Evolutionary conservation across 1,140 invertebrate genomes (phyloP).

Genomic region (Archegozetes longisetosus): DNA sequence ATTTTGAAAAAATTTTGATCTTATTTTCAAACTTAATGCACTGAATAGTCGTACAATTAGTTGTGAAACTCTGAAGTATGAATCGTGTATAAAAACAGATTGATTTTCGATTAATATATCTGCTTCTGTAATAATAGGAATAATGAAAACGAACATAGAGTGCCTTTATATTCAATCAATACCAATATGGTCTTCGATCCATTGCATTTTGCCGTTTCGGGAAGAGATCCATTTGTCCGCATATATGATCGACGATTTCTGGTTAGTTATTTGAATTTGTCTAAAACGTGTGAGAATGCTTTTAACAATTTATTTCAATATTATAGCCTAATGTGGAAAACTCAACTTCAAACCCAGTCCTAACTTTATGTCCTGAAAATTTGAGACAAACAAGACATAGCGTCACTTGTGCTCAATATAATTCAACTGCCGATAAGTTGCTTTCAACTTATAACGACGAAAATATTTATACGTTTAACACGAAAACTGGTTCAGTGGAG

Average conservation of each 20-base stretch:
- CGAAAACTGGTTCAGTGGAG: slow-evolving; percentile 33
- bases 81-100: no score
- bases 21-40: no score
- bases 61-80: no score
- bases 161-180: slow-evolving; percentile 69
- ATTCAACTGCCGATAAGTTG: slow-evolving; percentile 28
- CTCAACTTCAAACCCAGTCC: slow-evolving; percentile 23
- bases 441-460: slow-evolving; percentile 84
- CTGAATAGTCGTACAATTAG: no score
- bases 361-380: slow-evolving; percentile 2
- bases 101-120: no score
- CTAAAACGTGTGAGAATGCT: no score
- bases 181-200: slow-evolving; percentile 54
- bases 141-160: slow-evolving; percentile 18
- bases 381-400: background rate
- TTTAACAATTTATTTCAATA: background rate
- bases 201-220: slow-evolving; percentile 63
- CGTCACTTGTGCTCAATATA: background rate
- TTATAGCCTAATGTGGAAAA: slow-evolving; percentile 11
- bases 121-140: no score
- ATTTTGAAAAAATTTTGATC: no score
- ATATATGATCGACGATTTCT: slow-evolving; percentile 53
- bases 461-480: slow-evolving; percentile 78
- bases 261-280: background rate
- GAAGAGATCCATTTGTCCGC: slow-evolving; percentile 39